Evolutionary conservation across 1,140 invertebrate genomes (phyloP).

Genomic region (Drosophila lacertosa): DNA sequence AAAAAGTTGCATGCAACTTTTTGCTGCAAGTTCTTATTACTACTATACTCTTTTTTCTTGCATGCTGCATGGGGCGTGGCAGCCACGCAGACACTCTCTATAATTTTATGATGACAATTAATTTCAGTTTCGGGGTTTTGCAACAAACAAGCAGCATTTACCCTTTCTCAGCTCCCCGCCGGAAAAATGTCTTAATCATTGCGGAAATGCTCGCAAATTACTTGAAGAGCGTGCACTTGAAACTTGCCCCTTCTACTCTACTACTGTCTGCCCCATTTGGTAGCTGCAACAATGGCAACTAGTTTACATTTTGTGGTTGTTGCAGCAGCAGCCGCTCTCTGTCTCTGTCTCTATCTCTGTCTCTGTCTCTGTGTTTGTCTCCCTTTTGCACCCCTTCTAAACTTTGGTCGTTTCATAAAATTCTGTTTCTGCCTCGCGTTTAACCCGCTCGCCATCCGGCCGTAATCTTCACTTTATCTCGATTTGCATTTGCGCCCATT

Average conservation of each 20-base stretch:
- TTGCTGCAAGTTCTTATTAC: conserved; percentile 35
- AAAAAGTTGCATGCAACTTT: conserved; percentile 49
- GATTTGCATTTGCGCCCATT: conserved; percentile 37
- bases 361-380: conserved; percentile 6
- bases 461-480: conserved; percentile 46
- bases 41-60: neutral
- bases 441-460: conserved; percentile 12
- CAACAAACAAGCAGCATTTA: conserved; percentile 30
- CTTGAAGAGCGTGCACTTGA: conserved; percentile 39
- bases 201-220: conserved; percentile 48
- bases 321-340: conserved; percentile 6
- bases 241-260: neutral
- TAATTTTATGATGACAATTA: conserved; percentile 76
- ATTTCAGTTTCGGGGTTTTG: conserved; percentile 54
- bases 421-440: conserved; percentile 3
- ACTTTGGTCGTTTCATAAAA: conserved; percentile 31
- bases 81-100: conserved; percentile 42
- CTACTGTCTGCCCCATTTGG: neutral
- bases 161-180: conserved; percentile 1
- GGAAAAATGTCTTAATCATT: conserved; percentile 53
- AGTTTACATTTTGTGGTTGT: conserved; percentile 21
- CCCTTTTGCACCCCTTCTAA: neutral
- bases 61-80: neutral
- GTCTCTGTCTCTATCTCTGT: neutral
- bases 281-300: conserved; percentile 27